Percentiles rank a stretch among this genome's conserved stretches.
Evolutionary conservation across 2,797 vertebrate species (phyloP).

Genomic region (Vespertilio murinus): DNA sequence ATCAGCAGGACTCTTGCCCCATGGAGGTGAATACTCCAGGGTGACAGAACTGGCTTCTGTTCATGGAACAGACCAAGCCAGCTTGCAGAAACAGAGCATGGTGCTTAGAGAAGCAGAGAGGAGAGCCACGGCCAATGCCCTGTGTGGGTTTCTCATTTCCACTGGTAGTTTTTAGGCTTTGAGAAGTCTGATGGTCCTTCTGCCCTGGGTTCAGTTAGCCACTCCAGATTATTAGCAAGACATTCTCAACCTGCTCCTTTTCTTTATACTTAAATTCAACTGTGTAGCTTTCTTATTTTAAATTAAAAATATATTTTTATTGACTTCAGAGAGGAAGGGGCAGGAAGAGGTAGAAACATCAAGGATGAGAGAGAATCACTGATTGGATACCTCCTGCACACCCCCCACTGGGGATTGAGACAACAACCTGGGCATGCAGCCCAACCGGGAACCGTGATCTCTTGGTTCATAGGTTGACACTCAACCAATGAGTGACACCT

Average conservation of each 20-base stretch:
- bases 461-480: too few relatives aligned
- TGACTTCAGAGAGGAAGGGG: too few relatives aligned
- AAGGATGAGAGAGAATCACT: too few relatives aligned
- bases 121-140: neutral
- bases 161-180: neutral
- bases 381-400: too few relatives aligned
- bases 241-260: neutral
- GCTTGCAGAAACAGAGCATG: neutral
- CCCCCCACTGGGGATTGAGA: too few relatives aligned
- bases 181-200: neutral
- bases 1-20: neutral
- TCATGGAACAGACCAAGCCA: neutral
- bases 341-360: too few relatives aligned
- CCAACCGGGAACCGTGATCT: too few relatives aligned
- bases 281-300: neutral
- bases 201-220: neutral
- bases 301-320: too few relatives aligned
- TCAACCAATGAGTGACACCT: too few relatives aligned
- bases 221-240: neutral
- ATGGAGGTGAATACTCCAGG: neutral
- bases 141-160: neutral
- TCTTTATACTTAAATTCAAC: neutral
- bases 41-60: neutral
- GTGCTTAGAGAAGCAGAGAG: neutral
- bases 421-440: too few relatives aligned